Conservation (phyloP, 2,797 vertebrate genomes). For the Thamnophis elegans region DNA sequence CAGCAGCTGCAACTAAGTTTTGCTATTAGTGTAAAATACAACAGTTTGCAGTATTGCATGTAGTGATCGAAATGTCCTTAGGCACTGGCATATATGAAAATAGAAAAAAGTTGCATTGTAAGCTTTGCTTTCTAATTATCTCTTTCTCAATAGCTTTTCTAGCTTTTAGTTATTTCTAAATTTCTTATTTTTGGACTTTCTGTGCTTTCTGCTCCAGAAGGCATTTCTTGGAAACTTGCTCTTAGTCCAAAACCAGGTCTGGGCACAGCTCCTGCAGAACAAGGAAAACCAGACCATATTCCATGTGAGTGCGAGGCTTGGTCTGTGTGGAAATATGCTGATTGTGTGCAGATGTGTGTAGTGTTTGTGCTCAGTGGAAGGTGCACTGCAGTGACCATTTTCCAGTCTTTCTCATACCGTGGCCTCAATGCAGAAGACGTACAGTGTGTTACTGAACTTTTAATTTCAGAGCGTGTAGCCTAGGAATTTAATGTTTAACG, state of each 20-base stretch:
- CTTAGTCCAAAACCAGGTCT: conserved; percentile 56
- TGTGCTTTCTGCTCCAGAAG: conserved; percentile 71
- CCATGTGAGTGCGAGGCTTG: conserved; percentile 66
- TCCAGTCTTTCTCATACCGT: background rate
- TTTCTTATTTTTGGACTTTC: conserved; percentile 10
- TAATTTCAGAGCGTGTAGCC: background rate
- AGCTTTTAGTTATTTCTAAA: background rate
- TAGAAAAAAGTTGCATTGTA: background rate
- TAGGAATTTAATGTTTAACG: background rate
- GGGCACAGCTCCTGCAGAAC: conserved; percentile 80
- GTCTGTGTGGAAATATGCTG: background rate
- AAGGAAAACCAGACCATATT: conserved; percentile 70
- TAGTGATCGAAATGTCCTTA: background rate
- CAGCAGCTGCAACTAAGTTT: background rate
- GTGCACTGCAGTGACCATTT: background rate
- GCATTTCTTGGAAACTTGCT: conserved; percentile 68
- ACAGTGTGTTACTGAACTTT: background rate
- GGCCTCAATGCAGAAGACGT: background rate
- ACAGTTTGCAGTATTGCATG: background rate
- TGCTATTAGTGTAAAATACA: background rate
- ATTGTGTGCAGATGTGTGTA: background rate
- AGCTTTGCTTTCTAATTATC: background rate
- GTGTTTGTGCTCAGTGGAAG: background rate
- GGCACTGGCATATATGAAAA: background rate
- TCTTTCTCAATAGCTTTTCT: no score